phyloP scores from a whole-genome alignment of 1,140 invertebrate genomes.

The Orius insidiosus region DNA sequence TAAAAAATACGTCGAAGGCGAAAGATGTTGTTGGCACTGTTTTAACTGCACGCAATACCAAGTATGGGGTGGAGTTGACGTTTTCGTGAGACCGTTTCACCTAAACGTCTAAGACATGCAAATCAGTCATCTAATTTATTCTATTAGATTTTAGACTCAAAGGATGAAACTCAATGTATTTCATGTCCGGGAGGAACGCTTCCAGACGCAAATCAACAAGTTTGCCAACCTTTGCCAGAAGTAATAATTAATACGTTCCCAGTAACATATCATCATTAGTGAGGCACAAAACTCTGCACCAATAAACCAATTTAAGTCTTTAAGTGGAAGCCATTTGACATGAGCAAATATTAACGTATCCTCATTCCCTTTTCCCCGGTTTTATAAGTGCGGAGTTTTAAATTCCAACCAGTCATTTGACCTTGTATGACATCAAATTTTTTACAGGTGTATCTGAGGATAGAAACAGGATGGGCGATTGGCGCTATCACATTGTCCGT shows the following conservation, averaged over 20 bases:
- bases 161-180: slow-evolving; percentile 62
- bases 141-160: slow-evolving; percentile 50
- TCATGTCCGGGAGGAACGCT: slow-evolving; percentile 63
- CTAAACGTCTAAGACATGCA: too few relatives aligned
- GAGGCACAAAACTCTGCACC: too few relatives aligned
- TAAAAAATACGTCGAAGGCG: slow-evolving; percentile 77
- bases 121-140: too few relatives aligned
- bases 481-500: slow-evolving; percentile 69
- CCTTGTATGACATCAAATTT: not conserved
- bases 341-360: not conserved
- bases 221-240: slow-evolving; percentile 63
- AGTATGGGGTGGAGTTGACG: slow-evolving; percentile 30
- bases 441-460: slow-evolving; percentile 45
- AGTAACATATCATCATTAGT: too few relatives aligned
- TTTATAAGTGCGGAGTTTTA: slow-evolving; percentile 53
- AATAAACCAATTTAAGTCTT: too few relatives aligned
- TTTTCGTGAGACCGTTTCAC: not conserved
- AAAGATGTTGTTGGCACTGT: slow-evolving; percentile 92
- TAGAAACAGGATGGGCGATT: slow-evolving; percentile 71
- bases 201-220: slow-evolving; percentile 54
- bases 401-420: not conserved
- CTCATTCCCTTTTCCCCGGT: slow-evolving; percentile 28
- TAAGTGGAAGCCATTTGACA: too few relatives aligned
- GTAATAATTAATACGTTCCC: slow-evolving; percentile 23
- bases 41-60: slow-evolving; percentile 84